A percentile compares a stretch with the other conserved stretches of the same genome.
Conservation (phyloP, 2,888 invertebrate genomes). For the Eremobia ochroleuca region DNA sequence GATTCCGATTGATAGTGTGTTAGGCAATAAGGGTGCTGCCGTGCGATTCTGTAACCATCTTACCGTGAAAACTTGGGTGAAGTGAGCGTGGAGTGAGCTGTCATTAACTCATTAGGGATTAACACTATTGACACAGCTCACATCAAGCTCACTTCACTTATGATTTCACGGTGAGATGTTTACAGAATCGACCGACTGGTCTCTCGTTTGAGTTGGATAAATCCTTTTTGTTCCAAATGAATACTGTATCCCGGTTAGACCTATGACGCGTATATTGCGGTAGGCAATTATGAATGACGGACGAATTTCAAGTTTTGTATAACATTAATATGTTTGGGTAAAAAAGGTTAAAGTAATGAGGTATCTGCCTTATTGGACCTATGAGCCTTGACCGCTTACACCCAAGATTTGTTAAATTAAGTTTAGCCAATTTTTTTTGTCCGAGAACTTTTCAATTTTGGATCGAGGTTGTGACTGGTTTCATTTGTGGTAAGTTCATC, state of each 20-base stretch:
- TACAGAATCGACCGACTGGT: no score
- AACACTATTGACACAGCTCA: no score
- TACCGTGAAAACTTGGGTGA: no score
- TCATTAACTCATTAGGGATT: no score
- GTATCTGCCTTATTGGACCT: neutral
- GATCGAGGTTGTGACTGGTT: slow-evolving; percentile 35
- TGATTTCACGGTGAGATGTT: no score
- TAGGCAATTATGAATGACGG: slow-evolving; percentile 3
- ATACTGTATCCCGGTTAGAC: slow-evolving; percentile 12
- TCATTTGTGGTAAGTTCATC: slow-evolving; percentile 19
- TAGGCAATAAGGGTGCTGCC: no score
- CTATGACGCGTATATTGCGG: slow-evolving; percentile 31
- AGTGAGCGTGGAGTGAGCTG: no score
- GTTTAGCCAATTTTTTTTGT: slow-evolving; percentile 13
- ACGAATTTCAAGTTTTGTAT: slow-evolving; percentile 8
- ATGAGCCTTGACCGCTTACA: slow-evolving; percentile 21
- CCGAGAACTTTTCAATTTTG: slow-evolving; percentile 34
- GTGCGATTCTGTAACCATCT: no score
- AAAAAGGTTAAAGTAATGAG: slow-evolving; percentile 13
- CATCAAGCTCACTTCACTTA: no score
- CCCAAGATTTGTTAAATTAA: slow-evolving; percentile 23
- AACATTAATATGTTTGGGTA: slow-evolving; percentile 6
- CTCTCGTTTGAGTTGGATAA: neutral
- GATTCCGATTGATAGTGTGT: no score
- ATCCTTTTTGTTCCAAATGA: neutral